Percentiles rank a stretch among this genome's conserved stretches.
Conservation (phyloP, 2,797 vertebrate genomes). For the Pristis pectinata region DNA sequence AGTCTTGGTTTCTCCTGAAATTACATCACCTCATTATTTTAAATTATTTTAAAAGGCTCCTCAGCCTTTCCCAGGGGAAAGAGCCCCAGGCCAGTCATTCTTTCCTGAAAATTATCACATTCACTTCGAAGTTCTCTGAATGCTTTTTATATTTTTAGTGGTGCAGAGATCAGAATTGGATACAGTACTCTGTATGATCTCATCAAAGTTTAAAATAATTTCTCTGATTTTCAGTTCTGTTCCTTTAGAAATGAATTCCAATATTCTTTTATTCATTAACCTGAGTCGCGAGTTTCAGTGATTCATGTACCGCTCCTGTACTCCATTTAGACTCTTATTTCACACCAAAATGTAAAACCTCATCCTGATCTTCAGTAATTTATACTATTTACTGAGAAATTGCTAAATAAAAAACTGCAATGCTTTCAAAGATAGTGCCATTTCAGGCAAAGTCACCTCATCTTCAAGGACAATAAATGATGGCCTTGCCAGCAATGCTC, state of each 20-base stretch:
- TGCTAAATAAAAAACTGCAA: not conserved
- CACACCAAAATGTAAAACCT: not conserved
- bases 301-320: not conserved
- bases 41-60: too few relatives aligned
- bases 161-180: too few relatives aligned
- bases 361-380: not conserved
- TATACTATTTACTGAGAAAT: not conserved
- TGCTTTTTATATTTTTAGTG: too few relatives aligned
- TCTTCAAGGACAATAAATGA: too few relatives aligned
- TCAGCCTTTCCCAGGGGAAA: too few relatives aligned
- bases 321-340: too few relatives aligned
- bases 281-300: not conserved
- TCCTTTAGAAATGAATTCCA: not conserved
- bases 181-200: not conserved
- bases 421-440: not conserved
- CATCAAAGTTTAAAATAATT: not conserved
- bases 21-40: too few relatives aligned
- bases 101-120: too few relatives aligned
- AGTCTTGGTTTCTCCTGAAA: too few relatives aligned
- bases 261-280: not conserved
- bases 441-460: not conserved
- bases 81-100: too few relatives aligned
- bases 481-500: too few relatives aligned
- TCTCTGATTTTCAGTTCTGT: not conserved
- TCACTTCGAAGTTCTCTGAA: too few relatives aligned